Percentiles rank a stretch among this genome's conserved stretches.
These are phyloP conservation scores for Alloscopus bannaensis DNA, from an alignment of 2,888 invertebrate species.

Conservation along the genomic window DNA sequence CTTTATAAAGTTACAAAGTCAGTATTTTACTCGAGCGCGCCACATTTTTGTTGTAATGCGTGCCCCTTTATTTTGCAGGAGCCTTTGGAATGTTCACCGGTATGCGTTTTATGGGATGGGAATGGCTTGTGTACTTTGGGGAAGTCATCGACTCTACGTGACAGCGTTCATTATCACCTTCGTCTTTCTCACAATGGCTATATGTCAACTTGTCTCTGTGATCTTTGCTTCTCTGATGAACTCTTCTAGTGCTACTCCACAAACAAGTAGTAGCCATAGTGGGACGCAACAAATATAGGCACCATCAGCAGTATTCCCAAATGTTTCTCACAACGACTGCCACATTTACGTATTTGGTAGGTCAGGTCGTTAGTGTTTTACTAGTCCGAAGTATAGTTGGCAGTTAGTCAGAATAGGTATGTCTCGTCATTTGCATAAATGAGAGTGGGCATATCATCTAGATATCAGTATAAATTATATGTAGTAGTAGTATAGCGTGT, in stretches of 20 bases:
- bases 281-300: not conserved
- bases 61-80: constrained; percentile 44
- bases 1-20: constrained; percentile 20
- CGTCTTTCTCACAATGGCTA: constrained; percentile 66
- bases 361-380: too few species aligned
- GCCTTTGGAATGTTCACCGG: constrained; percentile 69
- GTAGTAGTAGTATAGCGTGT: too few species aligned
- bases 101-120: constrained; percentile 66
- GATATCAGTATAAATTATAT: too few species aligned
- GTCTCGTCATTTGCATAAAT: too few species aligned
- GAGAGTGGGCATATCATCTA: too few species aligned
- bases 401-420: too few species aligned
- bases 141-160: constrained; percentile 69
- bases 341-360: too few species aligned
- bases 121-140: constrained; percentile 66
- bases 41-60: not conserved
- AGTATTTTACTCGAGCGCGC: not conserved
- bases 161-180: constrained; percentile 69
- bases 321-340: too few species aligned
- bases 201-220: constrained; percentile 64
- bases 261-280: too few species aligned
- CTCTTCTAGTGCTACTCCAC: not conserved
- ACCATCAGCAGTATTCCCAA: not conserved
- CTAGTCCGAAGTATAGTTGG: too few species aligned
- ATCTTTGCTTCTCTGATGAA: constrained; percentile 20